Percentiles rank a stretch among this genome's conserved stretches.
These are phyloP conservation scores for Microplitis manilae DNA, from an alignment of 2,888 invertebrate species.

Conservation along the genomic window DNA sequence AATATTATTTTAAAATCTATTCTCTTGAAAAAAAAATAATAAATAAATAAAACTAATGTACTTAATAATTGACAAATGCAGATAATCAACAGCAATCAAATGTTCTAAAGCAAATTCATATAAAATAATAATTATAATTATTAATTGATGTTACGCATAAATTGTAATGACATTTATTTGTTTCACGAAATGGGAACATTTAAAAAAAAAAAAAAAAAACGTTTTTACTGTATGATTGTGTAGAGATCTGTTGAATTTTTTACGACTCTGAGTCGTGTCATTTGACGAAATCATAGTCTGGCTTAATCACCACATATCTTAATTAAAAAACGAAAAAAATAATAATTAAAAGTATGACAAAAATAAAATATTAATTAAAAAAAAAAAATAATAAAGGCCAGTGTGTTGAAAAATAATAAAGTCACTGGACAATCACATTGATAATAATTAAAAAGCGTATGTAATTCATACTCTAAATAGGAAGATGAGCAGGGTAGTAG, in stretches of 20 bases:
- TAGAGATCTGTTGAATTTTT: constrained; percentile 27
- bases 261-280: constrained; percentile 3
- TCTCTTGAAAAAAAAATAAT: constrained; percentile 1
- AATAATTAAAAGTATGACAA: neutral
- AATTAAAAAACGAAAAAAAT: constrained; percentile 5
- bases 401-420: constrained; percentile 20
- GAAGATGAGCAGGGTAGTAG: constrained; percentile 18
- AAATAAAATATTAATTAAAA: constrained; percentile 1
- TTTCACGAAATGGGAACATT: neutral
- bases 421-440: constrained; percentile 32
- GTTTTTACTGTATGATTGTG: constrained; percentile 17
- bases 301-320: constrained; percentile 31
- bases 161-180: neutral
- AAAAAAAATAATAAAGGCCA: constrained; percentile 7
- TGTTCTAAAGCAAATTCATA: constrained; percentile 3
- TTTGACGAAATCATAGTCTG: constrained; percentile 12
- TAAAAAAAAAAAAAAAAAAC: neutral
- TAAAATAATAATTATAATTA: neutral
- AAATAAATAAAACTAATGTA: neutral
- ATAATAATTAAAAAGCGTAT: constrained; percentile 30
- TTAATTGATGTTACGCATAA: neutral
- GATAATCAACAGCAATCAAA: neutral
- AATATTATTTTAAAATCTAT: constrained; percentile 1
- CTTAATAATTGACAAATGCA: neutral
- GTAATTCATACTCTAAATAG: constrained; percentile 28